Percentiles rank a stretch among this genome's conserved stretches.
These are phyloP conservation scores for Hirtodrosophila duncani DNA, from an alignment of 2,888 invertebrate species.

Conservation along the genomic window DNA sequence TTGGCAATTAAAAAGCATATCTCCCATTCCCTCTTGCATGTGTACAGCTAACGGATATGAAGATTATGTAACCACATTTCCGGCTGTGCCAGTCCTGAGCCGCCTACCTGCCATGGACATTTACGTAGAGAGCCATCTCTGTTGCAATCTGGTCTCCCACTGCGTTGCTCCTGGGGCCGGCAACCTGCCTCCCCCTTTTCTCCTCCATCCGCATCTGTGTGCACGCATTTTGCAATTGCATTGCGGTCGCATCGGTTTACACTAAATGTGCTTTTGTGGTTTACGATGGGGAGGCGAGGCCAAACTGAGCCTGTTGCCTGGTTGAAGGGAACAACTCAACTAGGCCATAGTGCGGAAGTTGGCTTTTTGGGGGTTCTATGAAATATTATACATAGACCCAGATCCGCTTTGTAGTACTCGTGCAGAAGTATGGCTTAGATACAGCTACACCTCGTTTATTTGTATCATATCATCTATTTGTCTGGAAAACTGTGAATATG, in stretches of 20 bases:
- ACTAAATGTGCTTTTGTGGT: conserved; percentile 62
- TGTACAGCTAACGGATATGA: conserved; percentile 29
- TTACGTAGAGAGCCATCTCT: conserved; percentile 35
- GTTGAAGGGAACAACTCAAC: too few relatives aligned
- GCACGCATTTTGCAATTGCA: conserved; percentile 62
- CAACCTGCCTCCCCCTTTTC: not conserved
- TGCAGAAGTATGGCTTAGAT: too few relatives aligned
- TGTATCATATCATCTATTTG: too few relatives aligned
- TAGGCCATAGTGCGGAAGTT: too few relatives aligned
- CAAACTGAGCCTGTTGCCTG: too few relatives aligned
- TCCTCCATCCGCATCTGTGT: conserved; percentile 9
- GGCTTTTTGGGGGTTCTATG: too few relatives aligned
- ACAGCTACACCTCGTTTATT: too few relatives aligned
- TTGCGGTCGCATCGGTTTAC: conserved; percentile 61
- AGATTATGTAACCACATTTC: conserved; percentile 65
- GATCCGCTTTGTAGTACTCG: too few relatives aligned
- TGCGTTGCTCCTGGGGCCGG: not conserved
- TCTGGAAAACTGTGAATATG: too few relatives aligned
- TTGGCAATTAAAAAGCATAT: too few relatives aligned
- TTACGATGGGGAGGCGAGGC: conserved; percentile 21
- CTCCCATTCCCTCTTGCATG: conserved; percentile 3
- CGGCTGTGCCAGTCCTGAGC: conserved; percentile 25
- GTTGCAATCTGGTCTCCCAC: conserved; percentile 2
- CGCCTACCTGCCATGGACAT: conserved; percentile 42
- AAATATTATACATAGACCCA: too few relatives aligned